Base-by-base conservation (phyloP, 2,797 vertebrate species). In the Enteromius radiatus region DNA sequence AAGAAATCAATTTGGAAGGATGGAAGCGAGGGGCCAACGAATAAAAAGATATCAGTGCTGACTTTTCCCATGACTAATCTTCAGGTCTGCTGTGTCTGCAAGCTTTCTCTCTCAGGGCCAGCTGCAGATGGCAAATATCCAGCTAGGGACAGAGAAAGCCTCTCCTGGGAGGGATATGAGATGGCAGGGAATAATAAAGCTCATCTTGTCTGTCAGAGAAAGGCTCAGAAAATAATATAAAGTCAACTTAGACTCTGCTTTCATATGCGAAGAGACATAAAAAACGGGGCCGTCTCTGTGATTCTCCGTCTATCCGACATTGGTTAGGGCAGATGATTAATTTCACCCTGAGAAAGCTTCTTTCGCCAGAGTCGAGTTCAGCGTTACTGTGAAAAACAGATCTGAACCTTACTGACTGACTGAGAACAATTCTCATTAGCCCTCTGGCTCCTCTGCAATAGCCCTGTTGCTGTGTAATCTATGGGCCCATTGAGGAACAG, bases 41-140 rank as follows among this genome's bases (percentile, higher is more conserved):
- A 86, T 85, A 84, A 89, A 89, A 88, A 92, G 90, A 92, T 91
- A 90, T 89, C 86, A 87, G 88, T 86, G 73, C 86, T 89, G 93
- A 91, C 90, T 91, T 89, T 88, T 85, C 92, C 52, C 91, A 91
- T 92, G 92, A 93, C 92, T 93, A 93, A 94, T 93, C 91, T 86
- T 84, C 19, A 21, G 49, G 54, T 74, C 52, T 70, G 65, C 64
- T 70, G 74, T 84, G 75, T 61, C 78, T 43, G 54, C 41, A 71
- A 83, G 80, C 84, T 54, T 19, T 64, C 64, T 84, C 69, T 77
- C 82, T 84, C 78, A 36, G 79, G 54, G 69, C 84, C 85, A 36
- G 85, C 84, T 86, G 84, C 83, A 86, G 75, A 87, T 87, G 70
- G 87, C 88, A 86, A 78, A 80, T 23, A 86, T 88, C 52, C 85